These are phyloP conservation scores for Aphaenogaster ashmeadi DNA, from an alignment of 1,140 invertebrate species.

Conservation along the genomic window DNA sequence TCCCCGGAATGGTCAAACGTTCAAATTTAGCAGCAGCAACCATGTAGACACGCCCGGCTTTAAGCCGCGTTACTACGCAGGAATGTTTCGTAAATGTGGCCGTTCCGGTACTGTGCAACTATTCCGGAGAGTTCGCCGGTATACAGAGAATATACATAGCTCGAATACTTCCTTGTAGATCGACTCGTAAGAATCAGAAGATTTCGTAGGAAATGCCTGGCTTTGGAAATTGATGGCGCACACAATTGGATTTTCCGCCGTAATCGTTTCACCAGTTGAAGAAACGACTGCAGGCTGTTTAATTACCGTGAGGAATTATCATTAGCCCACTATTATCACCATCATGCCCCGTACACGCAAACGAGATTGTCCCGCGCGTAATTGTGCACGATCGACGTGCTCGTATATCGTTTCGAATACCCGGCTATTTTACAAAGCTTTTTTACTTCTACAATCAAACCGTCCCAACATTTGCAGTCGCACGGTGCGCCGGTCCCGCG, in stretches of 20 bases:
- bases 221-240: neutral
- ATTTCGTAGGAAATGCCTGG: neutral
- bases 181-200: slow-evolving; percentile 21
- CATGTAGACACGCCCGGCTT: slow-evolving; percentile 21
- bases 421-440: slow-evolving; percentile 10
- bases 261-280: neutral
- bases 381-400: neutral
- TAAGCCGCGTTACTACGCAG: slow-evolving; percentile 14
- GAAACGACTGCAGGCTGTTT: neutral
- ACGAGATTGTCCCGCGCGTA: neutral
- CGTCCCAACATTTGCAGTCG: slow-evolving; percentile 6
- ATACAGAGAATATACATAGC: slow-evolving; percentile 36
- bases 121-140: slow-evolving; percentile 25
- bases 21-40: neutral
- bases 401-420: neutral
- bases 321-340: neutral
- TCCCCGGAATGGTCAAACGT: slow-evolving; percentile 7
- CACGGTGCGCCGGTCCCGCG: neutral
- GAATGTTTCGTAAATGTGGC: slow-evolving; percentile 46
- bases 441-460: slow-evolving; percentile 7
- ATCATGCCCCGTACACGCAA: neutral
- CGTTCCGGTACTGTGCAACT: slow-evolving; percentile 16
- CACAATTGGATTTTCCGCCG: neutral
- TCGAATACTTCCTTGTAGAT: slow-evolving; percentile 5
- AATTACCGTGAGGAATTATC: neutral